phyloP scores from a whole-genome alignment of 2,888 invertebrate genomes.

The Formica aserva region DNA sequence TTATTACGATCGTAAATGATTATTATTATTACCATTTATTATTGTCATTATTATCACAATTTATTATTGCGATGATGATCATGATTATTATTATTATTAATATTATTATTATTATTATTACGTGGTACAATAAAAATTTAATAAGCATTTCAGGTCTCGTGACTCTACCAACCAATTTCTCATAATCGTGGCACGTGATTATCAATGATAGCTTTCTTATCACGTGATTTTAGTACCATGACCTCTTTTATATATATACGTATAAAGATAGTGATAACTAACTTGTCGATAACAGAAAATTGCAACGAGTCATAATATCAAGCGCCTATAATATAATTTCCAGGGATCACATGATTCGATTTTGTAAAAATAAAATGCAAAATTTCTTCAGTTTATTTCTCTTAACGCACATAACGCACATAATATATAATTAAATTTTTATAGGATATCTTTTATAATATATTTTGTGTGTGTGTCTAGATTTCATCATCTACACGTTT shows the following conservation, averaged over 20 bases:
- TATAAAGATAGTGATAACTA: slow-evolving; percentile 62
- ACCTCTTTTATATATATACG: slow-evolving; percentile 62
- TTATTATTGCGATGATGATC: slow-evolving; percentile 81
- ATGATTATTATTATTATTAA: slow-evolving; percentile 80
- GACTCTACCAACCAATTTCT: slow-evolving; percentile 65
- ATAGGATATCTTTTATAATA: neutral
- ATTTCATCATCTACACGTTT: neutral
- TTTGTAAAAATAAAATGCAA: neutral
- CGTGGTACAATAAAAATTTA: slow-evolving; percentile 85
- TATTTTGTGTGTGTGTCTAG: neutral
- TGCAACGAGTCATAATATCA: slow-evolving; percentile 4
- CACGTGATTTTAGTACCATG: slow-evolving; percentile 61
- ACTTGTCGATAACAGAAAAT: slow-evolving; percentile 15
- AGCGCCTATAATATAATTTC: neutral
- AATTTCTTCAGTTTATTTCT: neutral
- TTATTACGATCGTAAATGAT: slow-evolving; percentile 74
- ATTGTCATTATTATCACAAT: slow-evolving; percentile 82
- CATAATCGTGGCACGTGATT: neutral
- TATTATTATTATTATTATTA: slow-evolving; percentile 84
- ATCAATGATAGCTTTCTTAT: slow-evolving; percentile 50
- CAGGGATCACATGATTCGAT: neutral
- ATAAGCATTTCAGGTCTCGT: slow-evolving; percentile 81
- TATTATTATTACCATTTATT: slow-evolving; percentile 78
- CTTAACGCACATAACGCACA: neutral
- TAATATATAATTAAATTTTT: slow-evolving; percentile 26